Conservation (phyloP, 2,113 vertebrate genomes). For the Aleadryas rufinucha region DNA sequence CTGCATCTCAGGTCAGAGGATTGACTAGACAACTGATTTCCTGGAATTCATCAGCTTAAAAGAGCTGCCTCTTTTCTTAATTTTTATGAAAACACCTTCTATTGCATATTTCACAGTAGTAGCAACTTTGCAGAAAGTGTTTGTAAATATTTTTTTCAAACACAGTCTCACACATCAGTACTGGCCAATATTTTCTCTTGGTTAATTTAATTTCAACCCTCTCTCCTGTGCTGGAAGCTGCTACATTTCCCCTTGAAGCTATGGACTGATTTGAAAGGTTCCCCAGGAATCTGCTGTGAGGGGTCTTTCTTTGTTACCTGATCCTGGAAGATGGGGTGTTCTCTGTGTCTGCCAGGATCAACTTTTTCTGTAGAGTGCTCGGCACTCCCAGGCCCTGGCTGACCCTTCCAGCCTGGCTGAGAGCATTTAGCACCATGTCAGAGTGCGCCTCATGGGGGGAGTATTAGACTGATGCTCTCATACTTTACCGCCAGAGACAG, state of each 20-base stretch:
- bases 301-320: constrained; percentile 45
- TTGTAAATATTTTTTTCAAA: neutral
- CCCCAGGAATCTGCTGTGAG: neutral
- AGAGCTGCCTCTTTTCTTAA: neutral
- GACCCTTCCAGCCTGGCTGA: constrained; percentile 2
- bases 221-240: neutral
- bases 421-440: neutral
- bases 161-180: neutral
- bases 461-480: neutral
- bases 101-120: neutral
- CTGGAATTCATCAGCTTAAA: neutral
- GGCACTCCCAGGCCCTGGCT: constrained; percentile 17
- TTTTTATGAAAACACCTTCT: neutral
- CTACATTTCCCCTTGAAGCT: neutral
- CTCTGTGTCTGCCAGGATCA: constrained; percentile 37
- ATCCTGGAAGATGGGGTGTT: neutral
- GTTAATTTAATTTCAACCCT: neutral
- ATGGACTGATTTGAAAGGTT: neutral
- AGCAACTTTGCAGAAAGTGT: neutral
- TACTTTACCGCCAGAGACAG: neutral
- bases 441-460: neutral
- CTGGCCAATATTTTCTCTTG: neutral
- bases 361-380: neutral
- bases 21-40: neutral
- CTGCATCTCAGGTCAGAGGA: neutral